Base-by-base conservation (phyloP, 1,140 invertebrate species). In the Grapholita molesta region DNA sequence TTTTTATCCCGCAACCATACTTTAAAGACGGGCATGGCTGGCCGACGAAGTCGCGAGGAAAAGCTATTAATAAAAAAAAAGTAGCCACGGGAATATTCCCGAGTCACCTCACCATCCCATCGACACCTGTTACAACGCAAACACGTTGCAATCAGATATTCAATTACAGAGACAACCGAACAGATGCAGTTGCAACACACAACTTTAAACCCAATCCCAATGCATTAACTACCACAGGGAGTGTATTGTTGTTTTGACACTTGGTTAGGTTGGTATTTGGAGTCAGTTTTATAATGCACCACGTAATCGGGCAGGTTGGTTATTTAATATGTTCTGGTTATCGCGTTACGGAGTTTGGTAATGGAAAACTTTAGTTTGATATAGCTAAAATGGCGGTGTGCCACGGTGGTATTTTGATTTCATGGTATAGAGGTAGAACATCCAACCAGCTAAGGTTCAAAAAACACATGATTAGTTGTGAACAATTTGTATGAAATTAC, bases 121-220 rank as follows among this genome's bases (percentile, higher is more conserved):
- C 75, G 79, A 87, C 85, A 87, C 85, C 82, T 85, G 85, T 87
- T 87, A 87, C 85, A 38, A 32, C 2, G 28, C 70, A 76, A 75
- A 73, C 71, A 74, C 66, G 73, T 68, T 57, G 75, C 77, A 74
- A 85, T 87, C 80, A 84, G 74, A 83, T 84, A 88, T 88, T 88
- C 84, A 86, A 86, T 88, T 88, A 85, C 73, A 64, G 66, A 64
- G 66, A 48, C 38, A 21, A 48, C 42, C 42, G 21, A 18, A 15
- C 42, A 48, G 15, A 18, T 48, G 7, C 42, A 48, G 8, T 48
- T 21, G 12, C n/a, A 48, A 7, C 18, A 21, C 7, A 21, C 42
- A 48, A 48, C n/a, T 48, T 9, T 21, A 48, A 48, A 48, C 42
- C n/a, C 8, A 15, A 48, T 21, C 18, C 18, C 42, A 48, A 48